Conservation (phyloP, 2,797 vertebrate genomes). For the Eulemur rubriventer region DNA sequence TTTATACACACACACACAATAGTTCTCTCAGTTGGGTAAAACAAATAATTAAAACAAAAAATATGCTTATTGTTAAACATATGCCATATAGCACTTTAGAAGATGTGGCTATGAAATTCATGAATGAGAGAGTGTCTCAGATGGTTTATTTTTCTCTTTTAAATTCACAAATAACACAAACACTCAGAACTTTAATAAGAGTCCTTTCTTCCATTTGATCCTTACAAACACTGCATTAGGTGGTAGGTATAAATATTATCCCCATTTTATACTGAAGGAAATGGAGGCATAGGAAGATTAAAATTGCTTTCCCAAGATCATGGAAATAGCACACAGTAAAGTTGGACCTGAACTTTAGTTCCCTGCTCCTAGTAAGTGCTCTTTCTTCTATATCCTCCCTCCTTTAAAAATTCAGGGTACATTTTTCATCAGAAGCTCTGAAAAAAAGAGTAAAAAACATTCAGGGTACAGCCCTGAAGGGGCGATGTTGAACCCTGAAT, state of each 20-base stretch:
- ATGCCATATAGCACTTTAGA: neutral
- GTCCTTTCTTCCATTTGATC: neutral
- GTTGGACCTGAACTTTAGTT: neutral
- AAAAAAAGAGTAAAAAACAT: neutral
- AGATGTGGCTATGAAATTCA: neutral
- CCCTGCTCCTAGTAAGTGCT: neutral
- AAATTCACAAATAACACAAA: neutral
- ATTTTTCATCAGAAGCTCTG: neutral
- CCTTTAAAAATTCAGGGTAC: neutral
- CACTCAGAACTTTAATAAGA: neutral
- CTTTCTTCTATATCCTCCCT: neutral
- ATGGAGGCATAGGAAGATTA: neutral
- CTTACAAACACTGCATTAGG: neutral
- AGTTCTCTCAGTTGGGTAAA: neutral
- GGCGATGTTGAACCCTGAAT: neutral
- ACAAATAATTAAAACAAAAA: constrained; percentile 42
- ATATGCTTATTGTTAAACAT: constrained; percentile 13
- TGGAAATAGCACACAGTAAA: no score
- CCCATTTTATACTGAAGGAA: neutral
- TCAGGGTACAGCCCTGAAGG: neutral
- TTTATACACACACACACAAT: neutral
- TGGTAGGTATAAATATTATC: neutral
- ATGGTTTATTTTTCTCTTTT: neutral
- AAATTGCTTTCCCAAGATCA: neutral
- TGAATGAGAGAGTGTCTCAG: neutral